Conservation (phyloP, 2,797 vertebrate genomes). For the Poliocrania exsul region DNA sequence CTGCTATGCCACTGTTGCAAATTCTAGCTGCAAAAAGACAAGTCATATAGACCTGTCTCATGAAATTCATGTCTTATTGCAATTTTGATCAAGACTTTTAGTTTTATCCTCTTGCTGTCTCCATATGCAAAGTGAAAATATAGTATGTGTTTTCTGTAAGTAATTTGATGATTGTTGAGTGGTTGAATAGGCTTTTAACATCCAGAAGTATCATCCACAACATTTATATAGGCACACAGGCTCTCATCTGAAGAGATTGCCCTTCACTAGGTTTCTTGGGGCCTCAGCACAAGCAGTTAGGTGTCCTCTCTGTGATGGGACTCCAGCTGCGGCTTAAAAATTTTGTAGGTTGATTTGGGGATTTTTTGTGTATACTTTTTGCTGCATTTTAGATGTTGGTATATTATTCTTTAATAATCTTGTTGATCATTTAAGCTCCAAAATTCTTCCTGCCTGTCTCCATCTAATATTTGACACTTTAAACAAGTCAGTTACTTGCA, state of each 20-base stretch:
- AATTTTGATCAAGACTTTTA: not conserved
- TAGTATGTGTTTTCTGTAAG: not conserved
- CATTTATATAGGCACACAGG: not conserved
- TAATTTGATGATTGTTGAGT: not conserved
- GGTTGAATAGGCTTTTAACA: not conserved
- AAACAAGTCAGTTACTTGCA: not conserved
- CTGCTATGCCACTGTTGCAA: not conserved
- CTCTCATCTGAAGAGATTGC: not conserved
- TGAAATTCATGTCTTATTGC: not conserved
- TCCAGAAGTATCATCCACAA: not conserved
- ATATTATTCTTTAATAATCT: not conserved
- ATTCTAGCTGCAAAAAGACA: not conserved
- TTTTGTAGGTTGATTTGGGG: fast-evolving
- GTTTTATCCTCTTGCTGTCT: not conserved
- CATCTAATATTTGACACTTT: not conserved
- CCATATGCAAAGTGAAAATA: not conserved
- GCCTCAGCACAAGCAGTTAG: not conserved
- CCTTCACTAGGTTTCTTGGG: not conserved
- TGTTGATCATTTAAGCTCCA: not conserved
- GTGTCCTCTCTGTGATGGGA: not conserved
- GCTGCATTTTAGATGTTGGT: not conserved
- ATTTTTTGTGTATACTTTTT: not conserved
- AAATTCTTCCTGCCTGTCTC: not conserved
- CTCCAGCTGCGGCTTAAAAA: not conserved
- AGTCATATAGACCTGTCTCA: not conserved